Evolutionary conservation across 2,113 vertebrate genomes (phyloP).

Genomic region (Australoheros scitulus): DNA sequence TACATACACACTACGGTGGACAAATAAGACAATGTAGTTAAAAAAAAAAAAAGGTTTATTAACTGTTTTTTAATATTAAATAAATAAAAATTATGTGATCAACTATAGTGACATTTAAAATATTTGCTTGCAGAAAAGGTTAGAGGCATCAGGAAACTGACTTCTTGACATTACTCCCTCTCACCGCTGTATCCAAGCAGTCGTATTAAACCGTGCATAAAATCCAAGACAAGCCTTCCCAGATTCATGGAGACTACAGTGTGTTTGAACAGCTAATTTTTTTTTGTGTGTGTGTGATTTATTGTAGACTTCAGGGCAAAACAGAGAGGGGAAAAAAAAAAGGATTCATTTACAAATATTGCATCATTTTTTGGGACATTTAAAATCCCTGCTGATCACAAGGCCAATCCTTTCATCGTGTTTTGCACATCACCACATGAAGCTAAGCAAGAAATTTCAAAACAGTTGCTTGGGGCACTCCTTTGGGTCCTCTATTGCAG

Average conservation of each 20-base stretch:
- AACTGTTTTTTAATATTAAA: neutral
- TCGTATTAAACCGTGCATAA: neutral
- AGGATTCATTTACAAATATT: neutral
- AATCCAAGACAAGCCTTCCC: neutral
- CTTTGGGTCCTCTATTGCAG: too few species aligned
- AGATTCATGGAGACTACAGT: neutral
- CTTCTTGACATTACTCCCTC: neutral
- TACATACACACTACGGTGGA: neutral
- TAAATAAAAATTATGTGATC: neutral
- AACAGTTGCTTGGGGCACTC: too few species aligned
- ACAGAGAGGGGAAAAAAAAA: neutral
- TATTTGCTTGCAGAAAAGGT: neutral
- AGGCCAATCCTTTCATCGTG: too few species aligned
- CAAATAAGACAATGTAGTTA: neutral
- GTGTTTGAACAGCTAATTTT: neutral
- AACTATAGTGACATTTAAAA: neutral
- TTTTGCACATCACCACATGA: too few species aligned
- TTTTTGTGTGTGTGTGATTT: neutral
- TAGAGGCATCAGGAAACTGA: slow-evolving; percentile 6
- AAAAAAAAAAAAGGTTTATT: neutral
- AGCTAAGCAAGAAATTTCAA: too few species aligned
- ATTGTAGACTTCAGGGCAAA: neutral
- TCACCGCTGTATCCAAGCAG: neutral
- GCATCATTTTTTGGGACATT: neutral
- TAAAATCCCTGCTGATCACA: too few species aligned